Percentiles rank a stretch among this genome's conserved stretches.
These are phyloP conservation scores for Dryocosmus kuriphilus DNA, from an alignment of 2,888 invertebrate species.

Conservation along the genomic window DNA sequence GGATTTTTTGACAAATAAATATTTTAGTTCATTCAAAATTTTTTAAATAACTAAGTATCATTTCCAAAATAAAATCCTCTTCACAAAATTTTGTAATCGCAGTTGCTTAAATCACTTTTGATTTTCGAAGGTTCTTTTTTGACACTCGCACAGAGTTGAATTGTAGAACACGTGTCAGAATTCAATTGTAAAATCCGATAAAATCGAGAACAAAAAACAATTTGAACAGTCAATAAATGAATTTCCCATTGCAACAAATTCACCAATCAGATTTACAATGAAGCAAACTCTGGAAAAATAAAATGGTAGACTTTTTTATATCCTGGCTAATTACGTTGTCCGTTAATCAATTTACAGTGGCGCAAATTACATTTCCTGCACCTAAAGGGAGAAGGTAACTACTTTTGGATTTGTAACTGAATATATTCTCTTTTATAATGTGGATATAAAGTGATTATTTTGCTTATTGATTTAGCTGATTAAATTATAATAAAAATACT, in stretches of 20 bases:
- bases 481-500: neutral
- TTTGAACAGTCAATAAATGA: neutral
- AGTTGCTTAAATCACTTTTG: too few species aligned
- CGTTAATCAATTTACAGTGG: constrained; percentile 1
- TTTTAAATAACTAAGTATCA: too few species aligned
- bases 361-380: constrained; percentile 21
- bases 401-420: constrained; percentile 2
- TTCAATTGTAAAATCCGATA: neutral
- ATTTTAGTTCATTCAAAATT: too few species aligned
- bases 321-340: constrained; percentile 5
- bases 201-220: constrained; percentile 11
- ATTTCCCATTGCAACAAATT: neutral
- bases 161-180: neutral
- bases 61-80: too few species aligned
- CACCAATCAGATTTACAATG: constrained; percentile 22
- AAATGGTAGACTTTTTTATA: neutral
- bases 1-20: too few species aligned
- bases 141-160: neutral
- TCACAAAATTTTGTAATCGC: too few species aligned
- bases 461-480: neutral
- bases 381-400: neutral
- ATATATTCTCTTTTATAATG: neutral
- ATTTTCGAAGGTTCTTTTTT: too few species aligned
- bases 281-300: constrained; percentile 16
- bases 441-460: neutral